Evolutionary conservation across 2,113 vertebrate species (phyloP), one percentile per base, ranked within the genome.

Genomic region (Sisor rabdophorus): DNA sequence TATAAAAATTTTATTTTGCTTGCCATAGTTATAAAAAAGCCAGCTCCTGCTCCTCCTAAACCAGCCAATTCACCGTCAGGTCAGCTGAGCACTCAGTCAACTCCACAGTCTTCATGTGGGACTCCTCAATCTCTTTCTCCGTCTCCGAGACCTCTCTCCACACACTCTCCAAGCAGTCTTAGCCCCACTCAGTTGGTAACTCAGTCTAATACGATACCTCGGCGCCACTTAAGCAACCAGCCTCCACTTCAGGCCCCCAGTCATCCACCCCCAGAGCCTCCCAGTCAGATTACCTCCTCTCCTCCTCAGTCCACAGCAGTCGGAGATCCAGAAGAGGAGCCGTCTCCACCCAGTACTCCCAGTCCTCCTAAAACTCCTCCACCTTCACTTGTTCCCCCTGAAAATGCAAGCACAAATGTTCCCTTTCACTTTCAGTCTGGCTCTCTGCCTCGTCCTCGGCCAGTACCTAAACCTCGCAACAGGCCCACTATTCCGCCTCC

Each of bases 211-310:
- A 90, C 90, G 0, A 92, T 87, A 0, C 89, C 93, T 28, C 90
- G 96, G 26, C 90, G 95, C 67, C 90, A 91, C 16, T 96, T 95
- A 40, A 93, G 91, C 87, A 96, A 93, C 90, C 92, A 93, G 30
- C 85, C 93, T 50, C 92, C 92, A 0, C 91, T 98, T 48, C 97
- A 98, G 20, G 96, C 96, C 0, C 97, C 97, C 73, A 98, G 20
- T 85, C 96, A 98, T 28, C 97, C 97, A 0, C 97, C 96, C 0
- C 97, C 97, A 0, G 95, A 98, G 84, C 97, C 96, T 1, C 96
- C 97, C 0, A 89, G 88, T 0, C 96, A 93, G 86, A 83, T 88
- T 56, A 88, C 85, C 0, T 87, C 92, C 2, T 84, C 87, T 0
- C 44, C 88, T 0, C 40, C 58, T 17, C 92, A 90, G 65, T 71